Evolutionary conservation across 2,797 vertebrate species (phyloP).

Genomic region (Petrocephalus schoutedeni): DNA sequence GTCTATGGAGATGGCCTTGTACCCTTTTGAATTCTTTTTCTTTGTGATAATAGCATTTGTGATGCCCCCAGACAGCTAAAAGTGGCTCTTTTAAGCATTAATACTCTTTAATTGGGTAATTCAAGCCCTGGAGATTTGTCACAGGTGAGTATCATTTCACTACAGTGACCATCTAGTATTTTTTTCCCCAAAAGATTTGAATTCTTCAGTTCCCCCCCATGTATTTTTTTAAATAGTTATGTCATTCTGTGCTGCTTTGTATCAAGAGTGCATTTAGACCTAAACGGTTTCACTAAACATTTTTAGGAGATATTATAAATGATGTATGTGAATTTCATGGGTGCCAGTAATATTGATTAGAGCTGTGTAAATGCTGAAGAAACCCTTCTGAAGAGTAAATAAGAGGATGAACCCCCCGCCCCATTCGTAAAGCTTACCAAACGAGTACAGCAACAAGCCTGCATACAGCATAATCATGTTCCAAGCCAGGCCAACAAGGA

Average conservation of each 20-base stretch:
- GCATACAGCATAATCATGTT: conserved; percentile 66
- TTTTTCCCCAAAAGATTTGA: background rate
- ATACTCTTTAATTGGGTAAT: background rate
- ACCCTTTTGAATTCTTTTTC: background rate
- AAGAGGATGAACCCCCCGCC: background rate
- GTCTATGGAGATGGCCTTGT: background rate
- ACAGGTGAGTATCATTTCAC: background rate
- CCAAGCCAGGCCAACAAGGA: conserved; percentile 79
- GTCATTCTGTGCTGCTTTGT: background rate
- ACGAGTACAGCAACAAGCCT: conserved; percentile 83
- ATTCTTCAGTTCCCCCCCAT: background rate
- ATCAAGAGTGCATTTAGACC: background rate
- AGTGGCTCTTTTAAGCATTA: background rate
- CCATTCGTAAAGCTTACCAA: conserved; percentile 70
- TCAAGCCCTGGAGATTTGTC: background rate
- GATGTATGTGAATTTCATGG: background rate
- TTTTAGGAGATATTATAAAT: background rate
- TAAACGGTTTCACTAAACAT: background rate
- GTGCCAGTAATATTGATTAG: background rate
- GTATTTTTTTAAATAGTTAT: background rate
- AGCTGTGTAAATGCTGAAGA: background rate
- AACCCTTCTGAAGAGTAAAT: background rate
- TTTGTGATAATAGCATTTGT: background rate
- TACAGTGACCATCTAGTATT: background rate
- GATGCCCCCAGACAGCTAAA: background rate